phyloP scores from a whole-genome alignment of 2,797 vertebrate species.

The Carapus acus region DNA sequence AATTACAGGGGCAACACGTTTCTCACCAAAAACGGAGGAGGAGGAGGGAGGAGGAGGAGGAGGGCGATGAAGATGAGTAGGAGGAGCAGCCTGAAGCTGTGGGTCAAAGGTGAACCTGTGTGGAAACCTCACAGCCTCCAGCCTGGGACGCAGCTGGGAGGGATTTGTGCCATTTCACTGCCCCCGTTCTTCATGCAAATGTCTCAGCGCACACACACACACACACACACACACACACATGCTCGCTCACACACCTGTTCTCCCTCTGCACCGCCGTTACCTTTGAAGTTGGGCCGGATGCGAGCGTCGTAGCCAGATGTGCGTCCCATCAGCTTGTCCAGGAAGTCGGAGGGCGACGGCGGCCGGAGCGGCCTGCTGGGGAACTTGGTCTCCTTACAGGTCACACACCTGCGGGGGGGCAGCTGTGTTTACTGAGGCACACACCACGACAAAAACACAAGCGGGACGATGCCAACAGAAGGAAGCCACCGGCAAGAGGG shows the following conservation, averaged over 20 bases:
- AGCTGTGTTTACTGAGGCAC: background rate
- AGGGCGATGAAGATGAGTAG: conserved; percentile 17
- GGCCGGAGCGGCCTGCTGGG: conserved; percentile 67
- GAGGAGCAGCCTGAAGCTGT: conserved; percentile 49
- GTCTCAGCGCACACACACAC: background rate
- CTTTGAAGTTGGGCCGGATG: conserved; percentile 95
- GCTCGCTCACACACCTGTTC: conserved; percentile 41
- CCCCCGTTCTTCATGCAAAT: conserved; percentile 28
- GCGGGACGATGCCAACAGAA: too few relatives aligned
- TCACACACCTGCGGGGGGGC: conserved; percentile 67
- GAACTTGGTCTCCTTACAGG: conserved; percentile 79
- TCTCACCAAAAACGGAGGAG: conserved; percentile 45
- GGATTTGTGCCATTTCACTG: conserved; percentile 50
- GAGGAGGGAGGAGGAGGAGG: too few relatives aligned
- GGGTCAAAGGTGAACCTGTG: conserved; percentile 54
- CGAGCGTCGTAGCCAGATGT: conserved; percentile 91
- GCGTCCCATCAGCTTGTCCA: conserved; percentile 90
- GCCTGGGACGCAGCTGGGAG: conserved; percentile 52
- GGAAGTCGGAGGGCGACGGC: conserved; percentile 87
- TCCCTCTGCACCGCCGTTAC: conserved; percentile 56
- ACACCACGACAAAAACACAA: too few relatives aligned
- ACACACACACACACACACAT: background rate
- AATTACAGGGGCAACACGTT: conserved; percentile 26
- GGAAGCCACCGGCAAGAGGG: too few relatives aligned
- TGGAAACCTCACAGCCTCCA: conserved; percentile 39